These are phyloP conservation scores for Polymixis flavicincta DNA, from an alignment of 2,888 invertebrate genomes.

Conservation along the genomic window DNA sequence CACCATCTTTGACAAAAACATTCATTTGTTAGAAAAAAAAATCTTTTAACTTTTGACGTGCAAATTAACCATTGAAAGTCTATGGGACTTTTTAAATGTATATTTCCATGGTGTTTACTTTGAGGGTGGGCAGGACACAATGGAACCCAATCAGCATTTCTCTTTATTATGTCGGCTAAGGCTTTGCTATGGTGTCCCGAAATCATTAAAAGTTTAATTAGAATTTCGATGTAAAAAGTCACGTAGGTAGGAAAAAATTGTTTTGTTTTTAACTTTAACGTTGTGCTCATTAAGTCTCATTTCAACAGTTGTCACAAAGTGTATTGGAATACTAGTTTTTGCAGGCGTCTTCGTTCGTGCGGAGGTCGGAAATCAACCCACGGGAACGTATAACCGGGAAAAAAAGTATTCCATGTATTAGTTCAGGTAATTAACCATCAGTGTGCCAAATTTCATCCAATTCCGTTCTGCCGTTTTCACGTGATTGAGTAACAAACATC, in stretches of 20 bases:
- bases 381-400: too few species aligned
- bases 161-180: constrained; percentile 48
- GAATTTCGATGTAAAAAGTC: constrained; percentile 42
- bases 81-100: constrained; percentile 48
- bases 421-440: too few species aligned
- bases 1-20: constrained; percentile 45
- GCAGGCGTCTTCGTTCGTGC: too few species aligned
- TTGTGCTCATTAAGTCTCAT: neutral
- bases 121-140: constrained; percentile 51
- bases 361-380: too few species aligned
- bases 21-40: constrained; percentile 55
- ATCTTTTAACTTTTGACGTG: constrained; percentile 64
- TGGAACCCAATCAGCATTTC: constrained; percentile 61
- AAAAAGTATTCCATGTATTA: too few species aligned
- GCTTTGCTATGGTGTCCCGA: constrained; percentile 30
- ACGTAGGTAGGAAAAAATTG: constrained; percentile 4
- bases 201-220: constrained; percentile 61
- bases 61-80: constrained; percentile 63
- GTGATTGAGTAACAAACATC: too few species aligned
- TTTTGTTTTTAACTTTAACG: constrained; percentile 14
- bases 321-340: too few species aligned
- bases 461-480: too few species aligned
- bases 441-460: too few species aligned
- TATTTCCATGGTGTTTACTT: constrained; percentile 51
- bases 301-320: neutral